A percentile compares a stretch with the other conserved stretches of the same genome.
Conservation (phyloP, 2,888 invertebrate genomes). For the Melinopterus prodromus region DNA sequence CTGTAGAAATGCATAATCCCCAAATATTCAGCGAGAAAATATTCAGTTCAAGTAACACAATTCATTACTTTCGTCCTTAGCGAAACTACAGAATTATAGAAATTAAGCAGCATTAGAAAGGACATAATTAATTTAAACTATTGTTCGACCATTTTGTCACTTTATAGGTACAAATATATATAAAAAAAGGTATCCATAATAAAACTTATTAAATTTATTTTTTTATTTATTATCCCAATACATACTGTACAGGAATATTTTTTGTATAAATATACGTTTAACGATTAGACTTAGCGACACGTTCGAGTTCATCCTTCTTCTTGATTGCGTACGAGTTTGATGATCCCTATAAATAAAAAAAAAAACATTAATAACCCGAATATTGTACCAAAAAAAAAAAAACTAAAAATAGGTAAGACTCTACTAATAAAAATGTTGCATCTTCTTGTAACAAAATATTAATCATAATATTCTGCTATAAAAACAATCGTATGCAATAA, state of each 20-base stretch:
- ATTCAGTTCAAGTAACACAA: constrained; percentile 13
- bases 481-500: constrained; percentile 32
- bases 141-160: neutral
- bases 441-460: constrained; percentile 22
- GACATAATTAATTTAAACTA: neutral
- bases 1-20: neutral
- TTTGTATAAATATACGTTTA: constrained; percentile 66
- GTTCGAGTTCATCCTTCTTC: constrained; percentile 99
- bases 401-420: constrained; percentile 22
- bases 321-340: constrained; percentile 99
- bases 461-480: constrained; percentile 19
- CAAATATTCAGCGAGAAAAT: neutral
- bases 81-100: constrained; percentile 26
- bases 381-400: constrained; percentile 28
- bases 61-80: constrained; percentile 23
- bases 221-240: constrained; percentile 32
- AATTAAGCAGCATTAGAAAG: constrained; percentile 29
- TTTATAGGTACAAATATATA: neutral
- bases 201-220: constrained; percentile 5
- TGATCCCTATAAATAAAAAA: constrained; percentile 76
- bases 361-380: constrained; percentile 33
- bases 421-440: constrained; percentile 24
- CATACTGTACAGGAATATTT: constrained; percentile 41
- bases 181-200: neutral
- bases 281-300: constrained; percentile 99